Base-by-base conservation (phyloP, 2,113 vertebrate species). In the Calidris pugnax region DNA sequence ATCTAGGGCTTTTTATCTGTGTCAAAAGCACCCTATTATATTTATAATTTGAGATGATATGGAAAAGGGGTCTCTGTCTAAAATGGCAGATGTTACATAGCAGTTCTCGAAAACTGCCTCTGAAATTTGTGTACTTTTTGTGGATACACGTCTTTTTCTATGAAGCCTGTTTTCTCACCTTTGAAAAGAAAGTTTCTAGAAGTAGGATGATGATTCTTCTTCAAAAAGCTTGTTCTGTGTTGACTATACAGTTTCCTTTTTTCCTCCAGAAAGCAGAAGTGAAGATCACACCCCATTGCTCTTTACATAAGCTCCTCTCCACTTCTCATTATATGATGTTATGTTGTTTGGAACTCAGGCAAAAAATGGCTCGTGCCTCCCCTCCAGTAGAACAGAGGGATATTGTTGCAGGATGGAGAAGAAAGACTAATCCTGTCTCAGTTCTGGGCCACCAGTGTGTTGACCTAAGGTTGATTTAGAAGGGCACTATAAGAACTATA, bases 61-160 rank as follows among this genome's bases (percentile, higher is more conserved):
- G 17, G 57, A n/a, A 41, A 78, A 64, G 26, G 7, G n/a, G 4
- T 32, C 6, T 85, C 35, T 84, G 19, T 43, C 51, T 50, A 35
- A 47, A 50, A 11, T 30, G 43, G 22, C 27, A 23, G 27, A 30
- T 51, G 6, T 35, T 62, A 35, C 28, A 45, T 0, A 56, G 6
- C 15, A 50, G 30, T 56, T 93, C 22, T 68, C 82, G 30, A 75
- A 80, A 91, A 64, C 23, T 7, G 2, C 12, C 16, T 63, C 55
- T 80, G 32, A 55, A 74, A 5, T 69, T 33, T 9, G 15, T 53
- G 51, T 11, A 21, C 16, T 16, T 89, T 85, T 81, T 71, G 12
- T 35, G 24, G n/a, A 15, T 43, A 14, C 26, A 18, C 19, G 1
- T 14, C 2, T 48, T 66, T 26, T 57, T 28, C 7, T 21, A 0